phyloP scores from a whole-genome alignment of 2,113 vertebrate genomes.

The Choloepus hoffmanni region DNA sequence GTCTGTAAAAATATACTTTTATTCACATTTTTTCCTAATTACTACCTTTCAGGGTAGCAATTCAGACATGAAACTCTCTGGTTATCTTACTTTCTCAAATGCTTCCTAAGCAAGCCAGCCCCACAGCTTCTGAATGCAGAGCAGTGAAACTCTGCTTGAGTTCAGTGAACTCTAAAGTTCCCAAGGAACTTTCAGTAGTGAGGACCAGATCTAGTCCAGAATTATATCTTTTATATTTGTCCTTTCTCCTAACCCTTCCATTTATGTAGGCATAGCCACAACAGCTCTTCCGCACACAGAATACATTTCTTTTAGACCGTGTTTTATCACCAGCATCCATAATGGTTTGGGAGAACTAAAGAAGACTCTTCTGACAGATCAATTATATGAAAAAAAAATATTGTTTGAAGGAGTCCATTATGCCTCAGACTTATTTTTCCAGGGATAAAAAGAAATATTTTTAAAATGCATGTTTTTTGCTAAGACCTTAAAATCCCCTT shows the following conservation, averaged over 20 bases:
- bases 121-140: not conserved
- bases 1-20: not conserved
- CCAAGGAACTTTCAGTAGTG: fast-evolving
- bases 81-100: not conserved
- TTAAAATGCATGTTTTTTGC: not conserved
- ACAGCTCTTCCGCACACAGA: not conserved
- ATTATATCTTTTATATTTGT: not conserved
- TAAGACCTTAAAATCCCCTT: not conserved
- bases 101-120: not conserved
- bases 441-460: not conserved
- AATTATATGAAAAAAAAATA: not conserved
- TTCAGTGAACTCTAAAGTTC: not conserved
- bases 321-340: not conserved
- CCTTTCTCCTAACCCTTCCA: not conserved
- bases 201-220: not conserved
- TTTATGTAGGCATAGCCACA: not conserved
- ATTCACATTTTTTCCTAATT: not conserved
- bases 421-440: not conserved
- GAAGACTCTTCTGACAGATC: not conserved
- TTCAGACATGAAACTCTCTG: not conserved
- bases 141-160: not conserved
- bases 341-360: not conserved
- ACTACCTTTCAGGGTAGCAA: not conserved
- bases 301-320: not conserved
- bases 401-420: not conserved